Percentiles rank a stretch among this genome's conserved stretches.
Evolutionary conservation across 2,113 vertebrate genomes (phyloP).

Genomic region (Callipepla californica): DNA sequence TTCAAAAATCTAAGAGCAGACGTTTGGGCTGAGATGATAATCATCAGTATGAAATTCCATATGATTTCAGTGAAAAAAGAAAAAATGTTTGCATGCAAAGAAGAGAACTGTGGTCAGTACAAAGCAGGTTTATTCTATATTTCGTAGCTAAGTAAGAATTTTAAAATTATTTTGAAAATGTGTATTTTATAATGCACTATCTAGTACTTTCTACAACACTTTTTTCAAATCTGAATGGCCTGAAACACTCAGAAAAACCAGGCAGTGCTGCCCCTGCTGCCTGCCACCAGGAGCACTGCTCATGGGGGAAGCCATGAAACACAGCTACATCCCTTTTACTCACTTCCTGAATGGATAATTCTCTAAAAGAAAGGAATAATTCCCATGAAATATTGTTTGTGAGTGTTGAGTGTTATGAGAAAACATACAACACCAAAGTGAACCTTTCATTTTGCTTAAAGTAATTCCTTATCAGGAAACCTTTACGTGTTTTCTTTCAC

Average conservation of each 20-base stretch:
- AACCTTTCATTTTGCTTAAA: background rate
- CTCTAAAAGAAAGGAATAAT: background rate
- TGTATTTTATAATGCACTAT: background rate
- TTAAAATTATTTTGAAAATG: background rate
- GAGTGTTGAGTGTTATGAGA: background rate
- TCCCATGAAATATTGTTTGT: background rate
- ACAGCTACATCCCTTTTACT: background rate
- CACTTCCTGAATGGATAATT: background rate
- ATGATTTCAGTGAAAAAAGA: background rate
- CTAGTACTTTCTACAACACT: background rate
- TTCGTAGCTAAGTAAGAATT: background rate
- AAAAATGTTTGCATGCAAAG: background rate
- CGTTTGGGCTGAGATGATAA: background rate
- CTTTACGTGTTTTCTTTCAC: background rate
- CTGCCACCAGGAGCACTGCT: background rate
- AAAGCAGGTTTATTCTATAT: background rate
- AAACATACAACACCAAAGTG: background rate
- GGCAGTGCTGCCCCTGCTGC: rapidly evolving
- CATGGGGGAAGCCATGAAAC: background rate
- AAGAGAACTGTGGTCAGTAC: background rate
- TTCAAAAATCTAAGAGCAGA: background rate
- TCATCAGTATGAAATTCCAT: background rate
- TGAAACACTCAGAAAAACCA: background rate
- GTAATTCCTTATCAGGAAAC: background rate
- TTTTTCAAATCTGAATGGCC: background rate